A percentile compares a stretch with the other conserved stretches of the same genome.
Conservation (phyloP, 1,140 invertebrate genomes). For the Macrocentrus cingulum region DNA sequence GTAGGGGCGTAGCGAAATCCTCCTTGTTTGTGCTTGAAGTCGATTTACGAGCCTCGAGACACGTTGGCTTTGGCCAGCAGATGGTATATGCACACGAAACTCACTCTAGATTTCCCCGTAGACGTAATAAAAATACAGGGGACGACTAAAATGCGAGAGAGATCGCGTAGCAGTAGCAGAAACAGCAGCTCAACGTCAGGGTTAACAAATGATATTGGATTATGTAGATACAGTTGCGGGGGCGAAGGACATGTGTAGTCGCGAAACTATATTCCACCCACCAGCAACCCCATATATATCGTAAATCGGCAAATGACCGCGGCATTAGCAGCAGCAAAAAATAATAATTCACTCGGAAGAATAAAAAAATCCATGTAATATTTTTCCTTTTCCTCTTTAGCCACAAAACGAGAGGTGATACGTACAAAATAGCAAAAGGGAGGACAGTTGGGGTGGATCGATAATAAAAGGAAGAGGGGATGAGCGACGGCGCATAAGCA, state of each 20-base stretch:
- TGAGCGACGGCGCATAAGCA: conserved; percentile 15
- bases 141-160: conserved; percentile 10
- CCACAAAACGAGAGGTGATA: background rate
- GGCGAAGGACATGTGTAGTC: conserved; percentile 5
- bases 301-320: background rate
- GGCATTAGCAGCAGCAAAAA: background rate
- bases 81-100: conserved; percentile 36
- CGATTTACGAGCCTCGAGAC: conserved; percentile 27
- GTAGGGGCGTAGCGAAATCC: conserved; percentile 20
- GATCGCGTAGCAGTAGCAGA: conserved; percentile 1
- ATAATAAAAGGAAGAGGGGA: conserved; percentile 4
- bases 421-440: conserved; percentile 10
- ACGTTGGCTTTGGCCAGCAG: conserved; percentile 39
- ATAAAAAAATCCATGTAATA: background rate
- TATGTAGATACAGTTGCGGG: conserved; percentile 23
- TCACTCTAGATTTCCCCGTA: conserved; percentile 46
- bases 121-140: conserved; percentile 47
- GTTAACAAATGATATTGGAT: conserved; percentile 45
- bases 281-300: background rate
- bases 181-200: conserved; percentile 21
- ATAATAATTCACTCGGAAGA: too few species aligned
- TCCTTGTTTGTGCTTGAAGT: conserved; percentile 22
- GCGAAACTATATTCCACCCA: background rate
- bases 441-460: conserved; percentile 5
- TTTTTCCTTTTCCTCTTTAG: background rate